Evolutionary conservation across 2,113 vertebrate species (phyloP), one percentile per base, ranked within the genome.

Genomic region (Nematolebias whitei): DNA sequence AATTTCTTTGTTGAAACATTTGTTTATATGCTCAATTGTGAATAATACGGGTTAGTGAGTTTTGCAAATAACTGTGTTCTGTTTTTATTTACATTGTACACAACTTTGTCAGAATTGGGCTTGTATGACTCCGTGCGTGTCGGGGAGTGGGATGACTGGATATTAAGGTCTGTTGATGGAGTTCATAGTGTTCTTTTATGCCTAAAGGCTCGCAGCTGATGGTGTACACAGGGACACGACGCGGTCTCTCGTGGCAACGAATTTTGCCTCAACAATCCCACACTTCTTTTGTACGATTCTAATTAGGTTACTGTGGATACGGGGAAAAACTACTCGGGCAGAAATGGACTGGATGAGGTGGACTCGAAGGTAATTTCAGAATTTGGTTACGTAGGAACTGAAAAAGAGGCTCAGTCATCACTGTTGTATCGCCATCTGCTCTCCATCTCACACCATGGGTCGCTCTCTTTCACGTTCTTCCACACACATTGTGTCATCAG

Each of bases 271-370:
- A 80, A 81, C 76, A 71, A 79, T 79, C 64, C 71, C 61, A 20
- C 71, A 78, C 81, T 67, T 87, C 69, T 88, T 53, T 89, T 88
- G 76, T 86, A 71, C 77, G 43, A 84, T 43, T 82, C 62, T 84
- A 80, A 87, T 85, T 72, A 90, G 87, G 90, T 90, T 87, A 75
- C 89, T 63, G 54, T 90, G 88, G 89, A 80, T 78, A 91, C 75
- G 15, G 71, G 76, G 48, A 85, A 80, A 86, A 76, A 80, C 77
- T 78, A 60, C 84, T 82, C 71, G 48, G 79, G 74, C 82, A 74
- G 79, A 60, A 88, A 85, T 71, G 88, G 80, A 82, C 77, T 87
- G 84, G 71, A 79, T 83, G 83, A 88, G 83, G 79, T 75, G 63
- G 61, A 85, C 20, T 75, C 72, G 1, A 87, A 92, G 90, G 88